These are phyloP conservation scores for Neodon shergylaensis DNA, from an alignment of 2,113 vertebrate species.

Conservation along the genomic window DNA sequence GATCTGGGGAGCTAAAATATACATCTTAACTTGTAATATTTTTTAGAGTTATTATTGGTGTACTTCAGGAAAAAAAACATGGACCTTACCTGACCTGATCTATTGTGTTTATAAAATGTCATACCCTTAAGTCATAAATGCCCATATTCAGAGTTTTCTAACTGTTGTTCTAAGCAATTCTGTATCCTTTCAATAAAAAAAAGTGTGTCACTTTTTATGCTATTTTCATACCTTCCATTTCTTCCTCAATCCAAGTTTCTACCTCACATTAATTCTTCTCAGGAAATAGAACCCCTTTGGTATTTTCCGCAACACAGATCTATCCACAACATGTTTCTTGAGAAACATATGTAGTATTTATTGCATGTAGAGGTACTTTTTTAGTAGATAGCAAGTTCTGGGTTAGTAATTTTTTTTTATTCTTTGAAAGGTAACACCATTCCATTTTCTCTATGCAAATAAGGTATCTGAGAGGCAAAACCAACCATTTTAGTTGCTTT, in stretches of 20 bases:
- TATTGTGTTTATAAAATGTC: background rate
- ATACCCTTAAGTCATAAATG: background rate
- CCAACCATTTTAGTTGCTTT: background rate
- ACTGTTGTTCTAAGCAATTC: background rate
- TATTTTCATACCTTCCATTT: conserved; percentile 11
- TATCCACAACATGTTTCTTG: background rate
- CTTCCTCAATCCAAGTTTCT: background rate
- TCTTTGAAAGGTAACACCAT: conserved; percentile 1
- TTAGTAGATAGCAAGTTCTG: background rate
- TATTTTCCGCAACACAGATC: background rate
- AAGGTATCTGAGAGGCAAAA: background rate
- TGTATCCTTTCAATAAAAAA: background rate
- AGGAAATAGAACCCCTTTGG: background rate
- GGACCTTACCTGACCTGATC: background rate
- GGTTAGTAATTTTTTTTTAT: background rate
- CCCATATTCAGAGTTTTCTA: background rate
- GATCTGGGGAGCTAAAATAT: background rate
- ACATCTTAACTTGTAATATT: background rate
- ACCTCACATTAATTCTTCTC: background rate
- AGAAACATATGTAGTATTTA: background rate
- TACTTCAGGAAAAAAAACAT: background rate
- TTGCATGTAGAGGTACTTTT: background rate
- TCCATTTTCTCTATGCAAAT: background rate
- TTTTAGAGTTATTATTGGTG: background rate
- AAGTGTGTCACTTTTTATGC: background rate